Base-by-base conservation (phyloP, 2,888 invertebrate species). In the Anodontia alba region DNA sequence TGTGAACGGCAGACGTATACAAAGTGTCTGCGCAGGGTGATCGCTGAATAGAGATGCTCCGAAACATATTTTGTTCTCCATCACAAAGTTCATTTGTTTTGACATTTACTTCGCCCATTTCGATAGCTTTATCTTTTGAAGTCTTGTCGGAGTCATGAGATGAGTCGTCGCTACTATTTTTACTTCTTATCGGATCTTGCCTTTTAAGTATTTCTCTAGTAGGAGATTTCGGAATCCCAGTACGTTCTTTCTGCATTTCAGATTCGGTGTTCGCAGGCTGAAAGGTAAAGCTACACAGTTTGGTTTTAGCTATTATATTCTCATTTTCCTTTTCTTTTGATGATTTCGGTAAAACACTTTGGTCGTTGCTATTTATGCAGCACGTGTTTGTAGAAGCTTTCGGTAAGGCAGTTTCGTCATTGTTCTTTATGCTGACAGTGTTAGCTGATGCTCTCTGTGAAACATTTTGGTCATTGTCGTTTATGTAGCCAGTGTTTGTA, bases 21-120 rank as follows among this genome's bases (percentile, higher is more conserved):
- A 36, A 29, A 31, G 51, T 68, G 17, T 72, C 36, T 17, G 26
- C 33, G 36, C 38, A 54, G 7, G 69, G 23, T 20, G 75, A 68
- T 3, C 74, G 57, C 57, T 57, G 57, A 17, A 57, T 36, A 43
- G 73, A 83, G 29, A 86, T 80, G 26, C 74, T 84, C 49, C 70
- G 72, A 54, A 84, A 84, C 36, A 67, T 23, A 29, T 67, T 67
- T 17, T 36, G 8, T 17, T 36, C 23, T 7, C n/a, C 36, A n/a
- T 67, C 67, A 29, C n/a, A 31, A 38, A 7, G 2, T 36, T 36
- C 23, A 10, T 67, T 38, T 8, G 3, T 10, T 36, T 10, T 1
- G 2, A 36, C 23, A 23, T 23, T 29, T 8, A 23, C 29, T 57
- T 17, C 57, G 7, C 57, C 29, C 29, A 29, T 57, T n/a, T n/a